Evolutionary conservation across 2,113 vertebrate species (phyloP).

Genomic region (Oenanthe oenanthe): DNA sequence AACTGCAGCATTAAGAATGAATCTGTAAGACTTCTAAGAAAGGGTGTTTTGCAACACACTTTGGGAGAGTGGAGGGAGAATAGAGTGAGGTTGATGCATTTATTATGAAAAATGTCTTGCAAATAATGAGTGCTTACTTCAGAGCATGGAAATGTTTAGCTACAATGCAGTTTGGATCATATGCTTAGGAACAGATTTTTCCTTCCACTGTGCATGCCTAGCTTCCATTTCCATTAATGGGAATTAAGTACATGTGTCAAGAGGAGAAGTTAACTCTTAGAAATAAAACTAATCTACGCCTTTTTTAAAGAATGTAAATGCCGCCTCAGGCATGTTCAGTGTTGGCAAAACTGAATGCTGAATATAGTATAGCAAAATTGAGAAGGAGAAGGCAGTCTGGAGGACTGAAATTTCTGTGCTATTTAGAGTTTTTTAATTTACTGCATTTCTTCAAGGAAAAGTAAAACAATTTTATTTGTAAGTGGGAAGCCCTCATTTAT

Average conservation of each 20-base stretch:
- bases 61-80: neutral
- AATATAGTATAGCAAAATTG: conserved; percentile 60
- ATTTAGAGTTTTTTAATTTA: conserved; percentile 62
- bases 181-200: conserved; percentile 66
- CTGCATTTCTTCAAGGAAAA: conserved; percentile 57
- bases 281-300: conserved; percentile 58
- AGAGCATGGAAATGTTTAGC: conserved; percentile 65
- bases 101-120: conserved; percentile 40
- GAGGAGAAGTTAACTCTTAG: conserved; percentile 68
- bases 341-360: conserved; percentile 60
- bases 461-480: conserved; percentile 52
- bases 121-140: conserved; percentile 43
- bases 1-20: neutral
- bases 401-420: conserved; percentile 63
- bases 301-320: conserved; percentile 67
- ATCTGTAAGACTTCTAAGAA: neutral
- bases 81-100: neutral
- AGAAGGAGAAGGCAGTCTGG: conserved; percentile 55
- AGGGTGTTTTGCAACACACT: neutral
- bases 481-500: conserved; percentile 52
- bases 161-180: conserved; percentile 63
- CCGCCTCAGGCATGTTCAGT: conserved; percentile 57
- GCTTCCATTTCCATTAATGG: conserved; percentile 72
- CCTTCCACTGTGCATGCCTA: conserved; percentile 58
- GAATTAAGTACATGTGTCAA: conserved; percentile 72